Conservation (phyloP, 1,140 invertebrate genomes). For the Bombus fervidus region DNA sequence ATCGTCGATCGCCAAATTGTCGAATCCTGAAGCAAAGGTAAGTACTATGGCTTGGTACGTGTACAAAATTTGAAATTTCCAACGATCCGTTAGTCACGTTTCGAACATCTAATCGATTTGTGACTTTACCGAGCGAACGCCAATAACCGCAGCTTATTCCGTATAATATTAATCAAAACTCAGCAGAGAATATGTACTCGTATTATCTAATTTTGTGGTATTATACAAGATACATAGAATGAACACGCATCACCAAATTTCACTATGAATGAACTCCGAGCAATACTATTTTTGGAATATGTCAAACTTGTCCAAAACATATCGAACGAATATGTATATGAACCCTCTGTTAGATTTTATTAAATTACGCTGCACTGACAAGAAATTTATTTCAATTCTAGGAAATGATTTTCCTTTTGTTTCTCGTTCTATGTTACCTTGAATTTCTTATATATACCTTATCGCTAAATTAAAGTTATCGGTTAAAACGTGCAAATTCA, state of each 20-base stretch:
- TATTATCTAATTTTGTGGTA: background rate
- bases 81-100: slow-evolving; percentile 8
- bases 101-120: background rate
- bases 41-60: background rate
- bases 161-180: slow-evolving; percentile 25
- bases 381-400: background rate
- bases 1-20: background rate
- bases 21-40: background rate
- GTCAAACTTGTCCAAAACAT: background rate
- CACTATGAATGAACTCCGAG: background rate
- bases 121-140: background rate
- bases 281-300: background rate
- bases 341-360: background rate
- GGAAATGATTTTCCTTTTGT: background rate
- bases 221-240: background rate
- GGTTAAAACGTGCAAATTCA: no score
- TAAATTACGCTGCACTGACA: background rate
- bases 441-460: no score
- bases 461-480: no score
- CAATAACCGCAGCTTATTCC: slow-evolving; percentile 32
- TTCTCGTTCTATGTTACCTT: background rate
- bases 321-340: no score
- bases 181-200: background rate
- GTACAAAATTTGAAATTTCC: background rate
- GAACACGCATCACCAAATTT: background rate